phyloP scores from a whole-genome alignment of 2,888 invertebrate genomes.

The Nomada fucata region DNA sequence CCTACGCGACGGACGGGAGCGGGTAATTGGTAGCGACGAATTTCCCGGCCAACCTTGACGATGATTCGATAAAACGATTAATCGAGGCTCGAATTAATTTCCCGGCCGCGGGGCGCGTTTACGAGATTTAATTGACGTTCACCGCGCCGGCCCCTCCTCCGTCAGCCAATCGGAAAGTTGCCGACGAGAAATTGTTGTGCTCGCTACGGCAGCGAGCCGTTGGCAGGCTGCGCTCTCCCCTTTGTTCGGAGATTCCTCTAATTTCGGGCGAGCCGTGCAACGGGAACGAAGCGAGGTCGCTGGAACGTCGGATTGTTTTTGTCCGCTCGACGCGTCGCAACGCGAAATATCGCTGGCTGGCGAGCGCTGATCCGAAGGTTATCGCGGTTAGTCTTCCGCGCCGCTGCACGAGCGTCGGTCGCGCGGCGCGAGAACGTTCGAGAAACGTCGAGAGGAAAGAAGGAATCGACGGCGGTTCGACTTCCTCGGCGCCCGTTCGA shows the following conservation, averaged over 20 bases:
- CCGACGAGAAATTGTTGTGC: neutral
- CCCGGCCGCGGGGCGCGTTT: neutral
- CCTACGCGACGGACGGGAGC: neutral
- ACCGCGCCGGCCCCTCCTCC: neutral
- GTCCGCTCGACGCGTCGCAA: slow-evolving; percentile 9
- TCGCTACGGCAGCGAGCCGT: neutral
- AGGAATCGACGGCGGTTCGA: slow-evolving; percentile 1
- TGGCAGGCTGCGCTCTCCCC: neutral
- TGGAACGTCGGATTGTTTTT: slow-evolving; percentile 32
- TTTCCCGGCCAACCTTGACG: slow-evolving; percentile 2
- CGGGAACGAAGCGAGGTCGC: slow-evolving; percentile 15
- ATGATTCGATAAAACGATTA: slow-evolving; percentile 13
- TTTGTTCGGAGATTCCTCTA: slow-evolving; percentile 48
- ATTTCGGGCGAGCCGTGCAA: slow-evolving; percentile 36
- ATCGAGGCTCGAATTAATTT: slow-evolving; percentile 18
- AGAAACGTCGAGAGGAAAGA: neutral
- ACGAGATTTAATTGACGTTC: slow-evolving; percentile 14
- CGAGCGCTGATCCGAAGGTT: slow-evolving; percentile 13
- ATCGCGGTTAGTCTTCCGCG: neutral
- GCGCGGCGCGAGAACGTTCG: neutral
- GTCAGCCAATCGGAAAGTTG: slow-evolving; percentile 9
- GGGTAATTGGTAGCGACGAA: slow-evolving; percentile 4
- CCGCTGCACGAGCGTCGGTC: neutral
- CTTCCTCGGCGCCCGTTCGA: neutral
- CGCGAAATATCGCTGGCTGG: slow-evolving; percentile 21